Base-by-base conservation (phyloP, 1,140 invertebrate genomes). In the Drosophila kikkawai region DNA sequence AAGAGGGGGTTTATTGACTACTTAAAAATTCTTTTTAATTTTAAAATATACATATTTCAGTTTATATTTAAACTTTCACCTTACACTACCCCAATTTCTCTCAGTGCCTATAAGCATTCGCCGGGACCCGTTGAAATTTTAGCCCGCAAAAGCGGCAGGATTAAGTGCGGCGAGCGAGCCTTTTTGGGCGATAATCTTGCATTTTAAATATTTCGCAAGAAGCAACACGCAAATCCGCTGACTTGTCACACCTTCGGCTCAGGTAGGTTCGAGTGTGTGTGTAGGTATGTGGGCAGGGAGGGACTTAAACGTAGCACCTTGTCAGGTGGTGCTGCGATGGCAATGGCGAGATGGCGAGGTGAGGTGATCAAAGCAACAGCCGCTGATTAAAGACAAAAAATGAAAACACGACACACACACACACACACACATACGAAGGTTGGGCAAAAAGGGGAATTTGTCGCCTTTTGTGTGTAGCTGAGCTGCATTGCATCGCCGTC, bases 201-300 rank as follows among this genome's bases (percentile, higher is more conserved):
- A 85, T 90, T 77, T 88, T 88, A 90, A 84, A 88, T 88, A 88
- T 88, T 88, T 88, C 85, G 79, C 81, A 73, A 80, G 85, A 88
- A 87, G 67, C 67, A 84, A 88, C 85, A 90, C 85, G 85, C 85
- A 90, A 87, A 88, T 88, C 85, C 85, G 81, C 85, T 88, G 85
- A 88, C 85, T 88, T 88, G 85, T 88, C 85, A 88, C 85, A 88
- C 85, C 85, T 88, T 84, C 61, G 17, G 39, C 29, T 37, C 71
- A 76, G 73, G 71, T 58, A 63, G 53, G 13, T 22, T 55, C 34
- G 13, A 37, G 34, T 55, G 34, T 36, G 15, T 53, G 12, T 22
- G 51, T 37, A 55, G 50, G 26, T 34, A 61, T 42, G 53, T 58
- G 56, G 66, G 74, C 75, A 61, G 32, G 66, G 61, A 58, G 61